Base-by-base conservation (phyloP, 2,113 vertebrate species). In the Prietella phreatophila region DNA sequence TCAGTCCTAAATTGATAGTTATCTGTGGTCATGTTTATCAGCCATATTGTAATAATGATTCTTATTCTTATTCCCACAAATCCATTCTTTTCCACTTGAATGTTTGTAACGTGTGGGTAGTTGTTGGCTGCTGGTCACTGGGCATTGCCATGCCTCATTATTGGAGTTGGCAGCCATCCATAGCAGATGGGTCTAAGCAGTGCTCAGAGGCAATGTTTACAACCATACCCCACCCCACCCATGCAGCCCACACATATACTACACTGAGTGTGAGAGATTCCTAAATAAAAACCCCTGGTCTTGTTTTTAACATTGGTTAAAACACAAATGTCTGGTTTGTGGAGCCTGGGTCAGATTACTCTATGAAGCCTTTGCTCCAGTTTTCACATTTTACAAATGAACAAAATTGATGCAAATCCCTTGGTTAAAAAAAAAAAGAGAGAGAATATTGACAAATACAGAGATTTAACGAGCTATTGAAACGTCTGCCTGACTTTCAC, bases 101-200 rank as follows among this genome's bases (percentile, higher is more conserved):
- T 89, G 75, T 42, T 76, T 90, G 84, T 42, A 89, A 89, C 80
- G 90, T 86, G 47, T 91, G 89, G 89, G 83, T 80, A 85, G 90
- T 90, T 92, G 84, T 88, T 89, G 85, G 85, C 87, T 58, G 88
- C 92, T 90, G 93, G 89, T 94, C 90, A 88, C 91, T 87, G 73
- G 88, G 87, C 86, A 90, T 87, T 73, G 89, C 75, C 90, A 85
- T 85, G 86, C 89, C 92, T 92, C 93, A 91, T 90, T 88, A 90
- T 89, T 91, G 89, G 91, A 55, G 87, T 92, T 94, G 94, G 93
- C 94, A 82, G 87, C 90, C 63, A 20, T 92, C 93, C 89, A 88
- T 17, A 88, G 69, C 92, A 94, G 92, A 92, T 89, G 90, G 91
- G 91, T 88, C 91, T 90, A 85, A 85, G 91, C 90, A 89, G 93